Evolutionary conservation across 2,113 vertebrate species (phyloP), one percentile per base, ranked within the genome.

Genomic region (Austrofundulus limnaeus): DNA sequence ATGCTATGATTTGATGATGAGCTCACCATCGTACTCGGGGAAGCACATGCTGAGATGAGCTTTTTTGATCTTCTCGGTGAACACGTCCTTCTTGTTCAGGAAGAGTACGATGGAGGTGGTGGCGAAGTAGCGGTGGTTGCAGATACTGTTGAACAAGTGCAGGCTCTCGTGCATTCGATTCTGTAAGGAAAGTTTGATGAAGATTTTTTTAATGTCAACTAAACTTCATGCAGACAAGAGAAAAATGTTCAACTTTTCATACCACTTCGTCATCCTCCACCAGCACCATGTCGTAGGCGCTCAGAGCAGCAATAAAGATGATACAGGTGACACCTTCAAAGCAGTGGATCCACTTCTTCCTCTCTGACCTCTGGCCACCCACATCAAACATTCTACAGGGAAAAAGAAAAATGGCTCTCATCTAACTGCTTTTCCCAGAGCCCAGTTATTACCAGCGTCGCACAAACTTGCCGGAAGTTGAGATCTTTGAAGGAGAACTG

Each of bases 341-440:
- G 86, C 96, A 98, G 49, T 98, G 96, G 82, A 99, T 99, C 97
- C 96, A 98, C 84, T 99, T 99, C 92, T 99, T 99, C 57, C 96
- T 88, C 81, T 99, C 97, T 0, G 97, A 99, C 75, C 96, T 94
- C 91, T 99, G 97, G 19, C 96, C 97, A 0, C 96, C 97, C 66
- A 99, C 97, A 0, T 99, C 97, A 5, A 98, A 99, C 97, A 99
- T 99, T 85, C 97, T 99, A 87, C 12, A 57, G 1, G 28, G 41
- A 73, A 61, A 62, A 73, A 61, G 61, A 19, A 56, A 21, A 23
- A 50, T n/a, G n/a, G n/a, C n/a, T n/a, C n/a, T 21, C 41, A 21
- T 14, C 20, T 0, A 20, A 25, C 15, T 20, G 17, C 4, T 11
- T 14, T 21, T 1, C 0, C n/a, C 21, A 9, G 2, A 28, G 23